These are phyloP conservation scores for Zosterops japonicus DNA, from an alignment of 2,113 vertebrate genomes.

Conservation along the genomic window DNA sequence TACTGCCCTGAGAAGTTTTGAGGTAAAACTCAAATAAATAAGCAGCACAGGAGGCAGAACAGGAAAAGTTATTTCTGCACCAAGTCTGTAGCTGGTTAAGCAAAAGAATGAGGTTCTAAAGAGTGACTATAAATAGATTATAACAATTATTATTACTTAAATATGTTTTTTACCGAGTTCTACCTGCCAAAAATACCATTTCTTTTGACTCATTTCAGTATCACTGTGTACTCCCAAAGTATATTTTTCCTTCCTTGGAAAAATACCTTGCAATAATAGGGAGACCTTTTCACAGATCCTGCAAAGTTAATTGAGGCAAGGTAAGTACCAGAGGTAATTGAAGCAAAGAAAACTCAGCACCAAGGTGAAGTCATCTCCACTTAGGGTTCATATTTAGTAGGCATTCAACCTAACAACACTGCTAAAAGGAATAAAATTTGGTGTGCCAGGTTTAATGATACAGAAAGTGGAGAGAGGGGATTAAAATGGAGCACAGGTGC, in stretches of 20 bases:
- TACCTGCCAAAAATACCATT: neutral
- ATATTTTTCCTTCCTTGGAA: conserved; percentile 19
- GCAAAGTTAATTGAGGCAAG: conserved; percentile 67
- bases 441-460: conserved; percentile 70
- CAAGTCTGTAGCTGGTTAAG: neutral
- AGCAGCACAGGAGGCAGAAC: neutral
- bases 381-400: conserved; percentile 70
- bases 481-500: conserved; percentile 69
- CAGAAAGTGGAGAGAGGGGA: conserved; percentile 43
- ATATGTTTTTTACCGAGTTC: neutral
- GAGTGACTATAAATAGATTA: neutral
- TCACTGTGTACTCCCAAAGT: conserved; percentile 5
- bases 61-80: neutral
- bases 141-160: neutral
- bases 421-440: conserved; percentile 71
- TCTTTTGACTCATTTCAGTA: neutral
- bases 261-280: conserved; percentile 34
- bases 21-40: neutral
- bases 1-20: neutral
- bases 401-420: conserved; percentile 63
- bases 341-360: conserved; percentile 61
- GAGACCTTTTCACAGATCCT: conserved; percentile 53
- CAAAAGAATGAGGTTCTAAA: neutral
- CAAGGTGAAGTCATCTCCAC: conserved; percentile 71
- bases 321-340: conserved; percentile 64